Evolutionary conservation across 2,888 invertebrate species (phyloP), one percentile per base, ranked within the genome.

Genomic region (Drosophila kokeensis): DNA sequence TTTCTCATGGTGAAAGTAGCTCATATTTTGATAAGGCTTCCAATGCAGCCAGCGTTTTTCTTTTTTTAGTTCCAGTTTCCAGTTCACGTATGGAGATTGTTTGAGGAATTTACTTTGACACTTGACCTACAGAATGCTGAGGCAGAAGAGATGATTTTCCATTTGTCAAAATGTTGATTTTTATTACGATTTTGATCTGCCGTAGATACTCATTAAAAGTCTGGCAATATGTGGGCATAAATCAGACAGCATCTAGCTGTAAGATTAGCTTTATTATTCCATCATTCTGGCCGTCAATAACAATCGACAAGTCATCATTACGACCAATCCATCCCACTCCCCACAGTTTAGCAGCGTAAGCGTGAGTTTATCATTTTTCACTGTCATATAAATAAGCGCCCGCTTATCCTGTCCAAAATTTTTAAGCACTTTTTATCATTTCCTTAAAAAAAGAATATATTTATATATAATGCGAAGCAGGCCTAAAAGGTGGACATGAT

Each of bases 361-460:
- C 49, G 40, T 69, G 50, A 79, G 59, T 60, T 75, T 74, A 79
- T 87, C 88, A 85, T 87, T 79, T 81, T 78, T 87, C 88, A 82
- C 66, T 70, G 82, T 76, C 81, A 77, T 53, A n/a, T 34, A 34
- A 24, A 21, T 36, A 21, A 32, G 69, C 69, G 70, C 89, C 89
- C 89, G 89, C 85, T 86, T 86, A 84, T 87, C 82, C 89, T 78
- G 87, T 87, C 81, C 66, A 75, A 80, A 80, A 73, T 57, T 82
- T 73, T 76, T 73, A 88, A 83, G 80, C 81, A 77, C 67, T 83
- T 81, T 83, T 81, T 78, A 72, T 67, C 70, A 66, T 78, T 81
- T 72, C 34, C 58, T 34, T 29, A 30, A 36, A 29, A 55, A 52
- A 64, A 50, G 34, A 30, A 21, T 6, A 6, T 5, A 42, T 7